A percentile compares a stretch with the other conserved stretches of the same genome.
phyloP scores from a whole-genome alignment of 2,113 vertebrate species.

The Xiphias gladius region DNA sequence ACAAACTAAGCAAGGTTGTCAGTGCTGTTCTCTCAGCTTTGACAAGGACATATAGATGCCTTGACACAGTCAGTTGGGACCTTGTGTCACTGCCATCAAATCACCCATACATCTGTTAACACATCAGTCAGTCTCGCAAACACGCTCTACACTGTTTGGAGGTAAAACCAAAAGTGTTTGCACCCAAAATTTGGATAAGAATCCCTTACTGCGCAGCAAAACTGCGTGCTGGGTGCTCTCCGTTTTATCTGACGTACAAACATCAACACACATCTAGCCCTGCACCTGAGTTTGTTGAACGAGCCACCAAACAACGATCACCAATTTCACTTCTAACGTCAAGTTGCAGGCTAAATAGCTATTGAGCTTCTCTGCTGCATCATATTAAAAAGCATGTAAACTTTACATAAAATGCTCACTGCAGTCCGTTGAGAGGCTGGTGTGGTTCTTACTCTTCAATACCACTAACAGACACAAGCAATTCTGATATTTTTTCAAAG shows the following conservation, averaged over 20 bases:
- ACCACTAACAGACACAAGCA: too few species aligned
- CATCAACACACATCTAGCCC: neutral
- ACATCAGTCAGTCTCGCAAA: conserved; percentile 17
- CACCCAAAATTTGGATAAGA: neutral
- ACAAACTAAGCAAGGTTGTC: conserved; percentile 56
- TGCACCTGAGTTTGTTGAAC: neutral
- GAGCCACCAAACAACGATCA: neutral
- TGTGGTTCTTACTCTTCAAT: too few species aligned
- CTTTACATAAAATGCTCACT: neutral
- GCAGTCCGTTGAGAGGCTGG: neutral
- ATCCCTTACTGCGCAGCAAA: neutral
- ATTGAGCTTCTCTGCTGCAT: conserved; percentile 12
- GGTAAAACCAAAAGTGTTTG: neutral
- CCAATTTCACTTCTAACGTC: neutral
- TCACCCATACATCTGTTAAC: neutral
- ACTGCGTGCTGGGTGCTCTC: neutral
- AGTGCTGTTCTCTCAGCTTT: conserved; percentile 11
- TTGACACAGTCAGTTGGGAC: conserved; percentile 57
- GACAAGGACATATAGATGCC: conserved; percentile 61
- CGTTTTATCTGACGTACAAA: neutral
- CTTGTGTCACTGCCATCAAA: conserved; percentile 26
- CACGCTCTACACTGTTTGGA: neutral
- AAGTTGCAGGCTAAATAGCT: conserved; percentile 3
- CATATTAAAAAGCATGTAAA: neutral
- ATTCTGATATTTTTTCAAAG: too few species aligned